Evolutionary conservation across 2,888 invertebrate species (phyloP), one percentile per base, ranked within the genome.

Genomic region (Dasypogon diadema): DNA sequence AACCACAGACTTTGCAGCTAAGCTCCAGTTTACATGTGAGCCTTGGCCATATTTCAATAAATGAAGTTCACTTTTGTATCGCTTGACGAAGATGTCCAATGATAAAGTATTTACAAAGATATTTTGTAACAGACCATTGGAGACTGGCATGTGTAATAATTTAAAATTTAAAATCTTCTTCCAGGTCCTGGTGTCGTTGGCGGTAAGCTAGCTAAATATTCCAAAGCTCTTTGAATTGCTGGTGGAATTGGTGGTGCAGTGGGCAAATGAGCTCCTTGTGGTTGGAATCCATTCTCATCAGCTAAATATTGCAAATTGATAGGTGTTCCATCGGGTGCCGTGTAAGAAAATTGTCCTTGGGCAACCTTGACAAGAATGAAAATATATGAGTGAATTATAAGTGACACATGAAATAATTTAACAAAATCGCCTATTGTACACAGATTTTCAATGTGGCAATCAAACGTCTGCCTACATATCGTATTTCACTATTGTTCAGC

Each of bases 241-340:
- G 87, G 89, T 68, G 92, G 92, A 77, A 92, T 90, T 77, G 92
- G 92, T 48, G 91, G 92, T 26, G 92, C 88, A 51, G 85, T 86
- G 78, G 86, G 86, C 74, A 86, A 77, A 81, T 85, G 85, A 80
- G 83, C 85, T 51, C 86, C 86, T 77, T 83, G 88, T 6, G 91
- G 90, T 82, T 90, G 90, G 87, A 88, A 92, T 65, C 92, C 92
- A 79, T 92, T 91, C 83, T 92, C 92, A 81, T 92, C 90, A 70
- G 92, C 92, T 46, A 89, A 84, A 85, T 92, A 92, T 1, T 87
- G 86, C 76, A 92, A 81, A 79, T 89, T 88, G 80, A 91, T 89
- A 77, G 84, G 86, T 75, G 86, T 83, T 34, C 91, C 91, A 14
- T 92, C 91, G 0, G 91, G 91, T 55, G 89, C 88, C 1, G 89